phyloP scores from a whole-genome alignment of 2,113 vertebrate genomes.

The Myiozetetes cayanensis region DNA sequence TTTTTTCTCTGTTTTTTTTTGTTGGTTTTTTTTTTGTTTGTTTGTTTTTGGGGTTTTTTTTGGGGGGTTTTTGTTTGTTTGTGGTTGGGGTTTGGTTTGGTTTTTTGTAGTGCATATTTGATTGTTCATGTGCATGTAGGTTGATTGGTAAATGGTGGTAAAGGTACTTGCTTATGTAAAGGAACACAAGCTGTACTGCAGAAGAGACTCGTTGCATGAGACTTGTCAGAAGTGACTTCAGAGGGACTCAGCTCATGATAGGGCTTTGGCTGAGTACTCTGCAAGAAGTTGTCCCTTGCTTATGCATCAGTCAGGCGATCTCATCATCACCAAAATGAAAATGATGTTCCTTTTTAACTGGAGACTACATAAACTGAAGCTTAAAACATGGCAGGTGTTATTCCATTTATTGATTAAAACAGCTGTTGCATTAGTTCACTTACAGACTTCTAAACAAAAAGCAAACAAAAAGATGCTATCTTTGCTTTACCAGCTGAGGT shows the following conservation, averaged over 20 bases:
- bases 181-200: fast-evolving
- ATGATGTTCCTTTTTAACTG: background rate
- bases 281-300: background rate
- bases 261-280: background rate
- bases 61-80: background rate
- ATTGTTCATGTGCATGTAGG: background rate
- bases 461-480: background rate
- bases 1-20: no score
- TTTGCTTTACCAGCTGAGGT: background rate
- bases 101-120: background rate
- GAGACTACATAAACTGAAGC: background rate
- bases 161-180: background rate
- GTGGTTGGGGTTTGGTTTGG: background rate
- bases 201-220: background rate
- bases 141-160: background rate
- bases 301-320: background rate
- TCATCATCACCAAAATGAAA: background rate
- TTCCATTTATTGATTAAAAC: constrained; percentile 31
- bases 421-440: constrained; percentile 11
- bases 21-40: background rate
- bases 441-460: background rate
- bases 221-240: background rate
- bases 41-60: background rate
- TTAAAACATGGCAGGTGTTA: background rate
- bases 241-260: background rate